A percentile compares a stretch with the other conserved stretches of the same genome.
Evolutionary conservation across 2,888 invertebrate genomes (phyloP).

Genomic region (Brachynemurus nebulosus): DNA sequence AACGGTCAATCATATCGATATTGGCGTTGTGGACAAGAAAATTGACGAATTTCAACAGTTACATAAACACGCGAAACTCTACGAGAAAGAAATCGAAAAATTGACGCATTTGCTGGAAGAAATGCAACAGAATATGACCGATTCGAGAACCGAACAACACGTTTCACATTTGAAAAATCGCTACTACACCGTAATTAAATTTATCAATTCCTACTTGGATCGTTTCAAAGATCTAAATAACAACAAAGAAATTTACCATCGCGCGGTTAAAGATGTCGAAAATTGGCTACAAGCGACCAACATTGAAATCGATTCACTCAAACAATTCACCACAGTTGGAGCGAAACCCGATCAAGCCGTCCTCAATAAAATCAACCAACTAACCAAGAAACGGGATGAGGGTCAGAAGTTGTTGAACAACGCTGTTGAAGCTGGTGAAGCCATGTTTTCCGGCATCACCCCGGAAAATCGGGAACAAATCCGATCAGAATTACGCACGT

Average conservation of each 20-base stretch:
- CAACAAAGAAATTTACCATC: conserved; percentile 53
- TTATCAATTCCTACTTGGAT: conserved; percentile 52
- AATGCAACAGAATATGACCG: conserved; percentile 63
- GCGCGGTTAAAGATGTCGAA: conserved; percentile 53
- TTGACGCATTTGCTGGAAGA: conserved; percentile 54
- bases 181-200: conserved; percentile 60
- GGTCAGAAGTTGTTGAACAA: conserved; percentile 66
- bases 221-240: conserved; percentile 56
- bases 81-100: conserved; percentile 50
- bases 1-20: conserved; percentile 53
- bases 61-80: conserved; percentile 46
- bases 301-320: conserved; percentile 55
- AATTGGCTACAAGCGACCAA: conserved; percentile 68
- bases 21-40: conserved; percentile 54
- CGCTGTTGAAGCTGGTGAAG: conserved; percentile 77
- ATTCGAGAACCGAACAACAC: conserved; percentile 69
- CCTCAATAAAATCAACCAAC: conserved; percentile 58
- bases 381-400: conserved; percentile 58
- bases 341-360: conserved; percentile 63
- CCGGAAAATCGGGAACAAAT: conserved; percentile 78
- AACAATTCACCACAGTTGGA: conserved; percentile 55
- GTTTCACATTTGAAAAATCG: conserved; percentile 63
- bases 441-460: conserved; percentile 72
- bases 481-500: conserved; percentile 62
- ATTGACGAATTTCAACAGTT: conserved; percentile 49